Base-by-base conservation (phyloP, 2,113 vertebrate genomes). In the Boleophthalmus pectinirostris region DNA sequence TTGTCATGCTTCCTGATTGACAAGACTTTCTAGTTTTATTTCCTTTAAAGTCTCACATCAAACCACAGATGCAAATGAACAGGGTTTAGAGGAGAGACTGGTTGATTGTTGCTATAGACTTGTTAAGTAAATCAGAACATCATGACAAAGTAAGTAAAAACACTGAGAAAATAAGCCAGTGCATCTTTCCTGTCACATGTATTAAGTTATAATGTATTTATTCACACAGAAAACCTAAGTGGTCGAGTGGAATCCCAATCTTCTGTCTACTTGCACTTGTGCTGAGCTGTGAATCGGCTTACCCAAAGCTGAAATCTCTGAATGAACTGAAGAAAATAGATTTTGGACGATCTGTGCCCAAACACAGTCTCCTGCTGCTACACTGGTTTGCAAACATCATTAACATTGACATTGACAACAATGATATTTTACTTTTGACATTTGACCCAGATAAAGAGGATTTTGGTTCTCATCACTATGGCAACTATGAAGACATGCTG, bases 381-480 rank as follows among this genome's bases (percentile, higher is more conserved):
- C 46, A 90, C 78, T 91, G 90, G 90, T 92, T 92, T 71, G 85
- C 89, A 12, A 78, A 86, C 54, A 16, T 0, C 3, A 21, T 89
- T 16, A 3, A n/a, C n/a, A n/a, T n/a, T n/a, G n/a, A 81, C 1
- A 80, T 90, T 0, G 72, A 87, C 38, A 65, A 71, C 1, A 81
- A 87, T 14, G 10, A 82, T 2, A 15, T 72, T 21, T 76, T 90
- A 35, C n/a, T 3, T 18, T 54, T 90, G 65, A 83, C 72, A 14
- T 91, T 91, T 69, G 64, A 89, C 16, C 87, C 86, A 15, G 21
- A 82, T 33, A 3, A 3, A 1, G 67, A 20, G 5, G 79, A 83
- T n/a, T 91, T 85, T 13, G 85, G 87, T 9, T 77, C 88, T 16
- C 90, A 91, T 81, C 68, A 89, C 65, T 91, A 89, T 43, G 70